phyloP scores from a whole-genome alignment of 2,888 invertebrate species.

The Caenorhabditis sp. region DNA sequence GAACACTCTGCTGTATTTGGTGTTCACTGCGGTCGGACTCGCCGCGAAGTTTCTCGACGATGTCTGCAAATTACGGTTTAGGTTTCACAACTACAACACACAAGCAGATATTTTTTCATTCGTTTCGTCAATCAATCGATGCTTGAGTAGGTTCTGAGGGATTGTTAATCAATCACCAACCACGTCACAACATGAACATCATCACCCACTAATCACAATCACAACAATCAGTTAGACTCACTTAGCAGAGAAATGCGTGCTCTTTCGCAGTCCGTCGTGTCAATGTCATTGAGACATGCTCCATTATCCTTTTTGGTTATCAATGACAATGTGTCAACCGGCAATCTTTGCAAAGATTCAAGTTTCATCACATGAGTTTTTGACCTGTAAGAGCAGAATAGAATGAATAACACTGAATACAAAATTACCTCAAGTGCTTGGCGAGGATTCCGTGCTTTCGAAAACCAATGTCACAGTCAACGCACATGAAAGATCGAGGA shows the following conservation, averaged over 20 bases:
- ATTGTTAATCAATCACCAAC: slow-evolving; percentile 4
- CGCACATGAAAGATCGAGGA: slow-evolving; percentile 96
- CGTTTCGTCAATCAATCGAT: background rate
- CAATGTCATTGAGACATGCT: slow-evolving; percentile 94
- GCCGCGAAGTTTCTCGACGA: slow-evolving; percentile 42
- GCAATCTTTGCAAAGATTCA: slow-evolving; percentile 91
- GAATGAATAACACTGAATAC: background rate
- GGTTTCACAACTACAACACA: background rate
- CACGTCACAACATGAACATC: slow-evolving; percentile 23
- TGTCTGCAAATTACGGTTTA: slow-evolving; percentile 34
- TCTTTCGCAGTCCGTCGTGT: slow-evolving; percentile 96
- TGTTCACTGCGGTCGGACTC: slow-evolving; percentile 24
- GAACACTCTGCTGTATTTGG: slow-evolving; percentile 6
- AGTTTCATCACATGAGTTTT: slow-evolving; percentile 84
- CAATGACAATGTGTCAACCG: slow-evolving; percentile 94
- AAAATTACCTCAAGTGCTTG: slow-evolving; percentile 92
- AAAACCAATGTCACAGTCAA: slow-evolving; percentile 96
- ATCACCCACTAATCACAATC: slow-evolving; percentile 1
- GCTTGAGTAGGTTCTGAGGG: background rate
- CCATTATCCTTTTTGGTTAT: slow-evolving; percentile 87
- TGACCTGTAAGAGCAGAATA: slow-evolving; percentile 73
- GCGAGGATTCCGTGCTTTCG: slow-evolving; percentile 95
- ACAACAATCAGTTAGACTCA: slow-evolving; percentile 35
- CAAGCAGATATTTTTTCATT: background rate
- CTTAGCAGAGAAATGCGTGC: slow-evolving; percentile 85